Evolutionary conservation across 1,140 invertebrate species (phyloP).

Genomic region (Lerema accius): DNA sequence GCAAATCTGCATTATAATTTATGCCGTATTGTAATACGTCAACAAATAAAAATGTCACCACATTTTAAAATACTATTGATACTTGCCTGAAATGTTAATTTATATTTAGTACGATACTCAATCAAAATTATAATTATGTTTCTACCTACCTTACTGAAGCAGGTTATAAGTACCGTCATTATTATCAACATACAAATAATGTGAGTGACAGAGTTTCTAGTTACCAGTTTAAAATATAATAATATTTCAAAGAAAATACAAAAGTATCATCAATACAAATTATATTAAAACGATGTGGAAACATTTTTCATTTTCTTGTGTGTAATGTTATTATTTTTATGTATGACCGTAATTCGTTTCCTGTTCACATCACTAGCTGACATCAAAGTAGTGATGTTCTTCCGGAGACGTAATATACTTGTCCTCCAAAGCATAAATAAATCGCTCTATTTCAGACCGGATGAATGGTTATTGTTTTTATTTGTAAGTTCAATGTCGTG

Average conservation of each 20-base stretch:
- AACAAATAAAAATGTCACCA: no score
- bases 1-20: no score
- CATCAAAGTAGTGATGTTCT: conserved; percentile 30
- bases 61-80: no score
- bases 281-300: conserved; percentile 9
- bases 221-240: no score
- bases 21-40: no score
- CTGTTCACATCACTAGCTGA: conserved; percentile 24
- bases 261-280: neutral
- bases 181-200: no score
- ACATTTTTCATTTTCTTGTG: conserved; percentile 9
- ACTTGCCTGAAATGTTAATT: no score
- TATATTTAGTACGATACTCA: no score
- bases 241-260: neutral
- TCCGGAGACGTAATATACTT: conserved; percentile 40
- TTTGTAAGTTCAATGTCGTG: conserved; percentile 68
- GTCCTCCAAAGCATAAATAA: conserved; percentile 38
- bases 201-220: no score
- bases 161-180: no score
- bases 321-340: conserved; percentile 4
- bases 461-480: conserved; percentile 40
- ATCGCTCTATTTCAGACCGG: conserved; percentile 45
- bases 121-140: no score
- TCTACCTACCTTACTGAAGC: no score
- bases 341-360: conserved; percentile 13